Conservation (phyloP, 2,797 vertebrate species). For the Chiroxiphia lanceolata region DNA sequence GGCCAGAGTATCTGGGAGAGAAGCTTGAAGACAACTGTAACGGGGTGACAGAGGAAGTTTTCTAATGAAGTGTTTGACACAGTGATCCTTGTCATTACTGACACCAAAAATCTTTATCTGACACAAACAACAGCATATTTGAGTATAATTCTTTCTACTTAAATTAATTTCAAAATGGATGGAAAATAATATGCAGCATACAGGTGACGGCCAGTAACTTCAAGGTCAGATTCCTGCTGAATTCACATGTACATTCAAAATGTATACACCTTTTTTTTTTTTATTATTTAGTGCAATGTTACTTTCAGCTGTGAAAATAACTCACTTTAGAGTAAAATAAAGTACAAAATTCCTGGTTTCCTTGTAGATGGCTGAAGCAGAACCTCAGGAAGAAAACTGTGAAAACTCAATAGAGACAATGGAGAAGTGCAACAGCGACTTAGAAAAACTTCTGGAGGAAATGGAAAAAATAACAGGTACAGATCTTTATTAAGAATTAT, state of each 20-base stretch:
- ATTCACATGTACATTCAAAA: not conserved
- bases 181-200: not conserved
- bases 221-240: not conserved
- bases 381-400: constrained; percentile 48
- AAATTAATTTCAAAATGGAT: not conserved
- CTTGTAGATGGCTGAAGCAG: constrained; percentile 63
- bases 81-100: not conserved
- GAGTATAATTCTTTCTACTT: not conserved
- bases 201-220: not conserved
- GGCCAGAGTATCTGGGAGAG: not conserved
- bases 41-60: not conserved
- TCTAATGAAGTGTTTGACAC: not conserved
- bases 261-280: not conserved
- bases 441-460: constrained; percentile 74
- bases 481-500: not conserved
- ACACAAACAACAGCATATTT: not conserved
- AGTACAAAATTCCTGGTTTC: not conserved
- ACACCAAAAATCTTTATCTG: not conserved
- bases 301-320: not conserved
- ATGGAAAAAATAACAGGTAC: constrained; percentile 77
- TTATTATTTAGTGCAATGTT: not conserved
- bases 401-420: constrained; percentile 52
- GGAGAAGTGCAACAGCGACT: constrained; percentile 64
- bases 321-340: not conserved
- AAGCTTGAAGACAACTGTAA: not conserved